These are phyloP conservation scores for Drosophila miranda DNA, from an alignment of 1,140 invertebrate genomes.

Conservation along the genomic window DNA sequence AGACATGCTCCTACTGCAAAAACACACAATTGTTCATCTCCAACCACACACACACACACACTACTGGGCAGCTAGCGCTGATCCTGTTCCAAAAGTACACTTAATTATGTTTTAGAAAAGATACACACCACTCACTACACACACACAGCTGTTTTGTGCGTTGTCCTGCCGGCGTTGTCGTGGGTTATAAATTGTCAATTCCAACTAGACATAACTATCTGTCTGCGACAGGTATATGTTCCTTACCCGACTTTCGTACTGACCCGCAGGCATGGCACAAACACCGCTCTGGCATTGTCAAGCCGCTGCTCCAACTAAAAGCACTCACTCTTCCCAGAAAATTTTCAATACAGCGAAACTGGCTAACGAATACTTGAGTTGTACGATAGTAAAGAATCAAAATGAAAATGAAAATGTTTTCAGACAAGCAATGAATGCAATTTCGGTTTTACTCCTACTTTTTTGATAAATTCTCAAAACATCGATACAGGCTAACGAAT, in stretches of 20 bases:
- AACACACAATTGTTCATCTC: slow-evolving; percentile 1
- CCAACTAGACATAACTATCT: background rate
- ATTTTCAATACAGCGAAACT: slow-evolving; percentile 1
- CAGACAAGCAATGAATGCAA: slow-evolving; percentile 22
- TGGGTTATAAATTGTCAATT: background rate
- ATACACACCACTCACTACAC: too few relatives aligned
- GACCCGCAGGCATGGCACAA: background rate
- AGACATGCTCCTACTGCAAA: slow-evolving; percentile 1
- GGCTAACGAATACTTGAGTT: background rate
- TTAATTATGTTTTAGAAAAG: background rate
- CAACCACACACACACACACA: slow-evolving; percentile 15
- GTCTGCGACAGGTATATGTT: background rate
- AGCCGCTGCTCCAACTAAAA: too few relatives aligned
- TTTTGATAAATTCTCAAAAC: slow-evolving; percentile 19
- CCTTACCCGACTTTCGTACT: too few relatives aligned
- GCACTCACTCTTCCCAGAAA: background rate
- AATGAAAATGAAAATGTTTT: too few relatives aligned
- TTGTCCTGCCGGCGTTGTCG: background rate
- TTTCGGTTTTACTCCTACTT: slow-evolving; percentile 22
- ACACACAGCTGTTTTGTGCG: background rate
- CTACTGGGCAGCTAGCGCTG: slow-evolving; percentile 28
- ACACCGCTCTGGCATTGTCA: background rate
- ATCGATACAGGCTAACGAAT: background rate
- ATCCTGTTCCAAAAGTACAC: slow-evolving; percentile 14
- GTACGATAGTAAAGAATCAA: background rate